Base-by-base conservation (phyloP, 2,113 vertebrate species). In the Abramis brama region DNA sequence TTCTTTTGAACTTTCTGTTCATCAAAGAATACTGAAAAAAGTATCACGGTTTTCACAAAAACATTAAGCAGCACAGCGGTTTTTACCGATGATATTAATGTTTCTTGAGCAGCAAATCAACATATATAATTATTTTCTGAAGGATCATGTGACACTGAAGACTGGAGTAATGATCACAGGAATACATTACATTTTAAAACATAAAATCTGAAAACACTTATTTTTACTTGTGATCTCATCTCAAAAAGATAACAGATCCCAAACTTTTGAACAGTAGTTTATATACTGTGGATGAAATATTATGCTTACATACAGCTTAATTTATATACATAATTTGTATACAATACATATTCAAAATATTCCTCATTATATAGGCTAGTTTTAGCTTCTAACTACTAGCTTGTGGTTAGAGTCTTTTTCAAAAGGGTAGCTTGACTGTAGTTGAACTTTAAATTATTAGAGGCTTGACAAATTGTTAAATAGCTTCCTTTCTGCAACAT, bases 371-470 rank as follows among this genome's bases (percentile, higher is more conserved):
- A 68, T 36, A 36, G 27, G 27, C 27, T 27, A 27, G 19, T 33
- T 36, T 68, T 15, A 36, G 6, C 19, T 6, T 33, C 25, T 30
- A n/a, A 33, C 27, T 30, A 66, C 25, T 33, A 66, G 15, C 15
- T 33, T 66, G 64, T 68, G 27, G 13, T 3, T 19, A 21, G 17
- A 70, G 17, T n/a, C 5, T 43, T 45, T 73, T 74, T 47, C 1
- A 33, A 45, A 45, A 45, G 5, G 36, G 11, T n/a, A 27, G n/a
- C 60, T 64, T 62, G 59, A 62, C 85, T 79, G 62, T 82, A 79
- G 33, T 90, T 92, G 23, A 50, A 47, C 60, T 25, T 75, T 47
- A 50, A 71, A 71, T 43, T 43, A 13, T 73, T 5, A 47, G 21
- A 23, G 3, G 23, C 12, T 50, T 75, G n/a, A n/a, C 1, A 47